phyloP scores from a whole-genome alignment of 2,113 vertebrate genomes.

The Phaetusa simplex region DNA sequence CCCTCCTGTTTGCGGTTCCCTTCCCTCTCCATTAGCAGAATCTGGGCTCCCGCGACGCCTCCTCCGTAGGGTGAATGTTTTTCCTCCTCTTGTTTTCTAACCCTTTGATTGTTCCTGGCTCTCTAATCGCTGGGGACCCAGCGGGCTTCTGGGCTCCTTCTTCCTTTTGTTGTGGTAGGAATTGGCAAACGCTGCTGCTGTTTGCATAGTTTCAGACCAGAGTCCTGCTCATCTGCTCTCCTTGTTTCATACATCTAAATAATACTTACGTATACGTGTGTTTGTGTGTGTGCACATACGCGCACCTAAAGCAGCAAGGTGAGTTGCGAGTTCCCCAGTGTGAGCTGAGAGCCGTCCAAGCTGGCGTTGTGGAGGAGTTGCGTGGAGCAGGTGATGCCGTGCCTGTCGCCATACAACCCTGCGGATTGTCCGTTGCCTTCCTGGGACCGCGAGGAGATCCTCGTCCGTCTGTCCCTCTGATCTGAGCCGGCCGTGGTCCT shows the following conservation, averaged over 20 bases:
- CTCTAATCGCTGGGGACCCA: not conserved
- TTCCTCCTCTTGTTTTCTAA: conserved; percentile 2
- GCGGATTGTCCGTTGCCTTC: rapidly evolving
- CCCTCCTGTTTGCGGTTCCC: not conserved
- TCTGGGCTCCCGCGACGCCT: not conserved
- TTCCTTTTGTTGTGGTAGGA: conserved; percentile 45
- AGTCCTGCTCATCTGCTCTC: not conserved
- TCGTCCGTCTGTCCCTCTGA: not conserved
- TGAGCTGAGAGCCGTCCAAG: not conserved
- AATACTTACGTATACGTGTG: not conserved
- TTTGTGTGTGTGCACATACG: not conserved
- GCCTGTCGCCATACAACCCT: not conserved
- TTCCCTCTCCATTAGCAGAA: not conserved
- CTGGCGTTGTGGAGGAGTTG: rapidly evolving
- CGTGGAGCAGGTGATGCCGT: not conserved
- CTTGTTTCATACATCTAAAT: not conserved
- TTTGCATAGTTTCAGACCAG: not conserved
- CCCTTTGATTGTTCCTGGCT: conserved; percentile 6
- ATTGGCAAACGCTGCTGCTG: not conserved
- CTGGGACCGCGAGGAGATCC: not conserved
- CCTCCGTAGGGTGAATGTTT: not conserved
- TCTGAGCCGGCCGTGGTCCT: rapidly evolving
- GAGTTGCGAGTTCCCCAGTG: not conserved
- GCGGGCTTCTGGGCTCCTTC: not conserved
- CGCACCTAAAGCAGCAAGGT: not conserved